Percentiles rank a stretch among this genome's conserved stretches.
These are phyloP conservation scores for Bujurquina vittata DNA, from an alignment of 2,113 vertebrate species.

Conservation along the genomic window DNA sequence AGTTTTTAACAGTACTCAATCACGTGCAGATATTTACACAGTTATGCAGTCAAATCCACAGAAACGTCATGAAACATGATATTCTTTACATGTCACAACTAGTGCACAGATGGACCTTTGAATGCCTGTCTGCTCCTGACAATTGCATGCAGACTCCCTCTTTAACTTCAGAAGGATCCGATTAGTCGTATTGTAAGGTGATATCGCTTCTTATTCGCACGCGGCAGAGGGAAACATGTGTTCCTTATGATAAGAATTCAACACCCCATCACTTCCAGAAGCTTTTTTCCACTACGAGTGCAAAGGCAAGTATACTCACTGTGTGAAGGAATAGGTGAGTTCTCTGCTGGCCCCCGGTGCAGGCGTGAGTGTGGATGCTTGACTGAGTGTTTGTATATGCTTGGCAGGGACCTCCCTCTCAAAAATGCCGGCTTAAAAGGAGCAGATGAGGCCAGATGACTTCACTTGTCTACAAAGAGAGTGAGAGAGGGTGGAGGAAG, in stretches of 20 bases:
- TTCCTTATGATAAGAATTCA: neutral
- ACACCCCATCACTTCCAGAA: neutral
- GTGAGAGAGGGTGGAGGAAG: slow-evolving; percentile 22
- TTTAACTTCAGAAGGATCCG: neutral
- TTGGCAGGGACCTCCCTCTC: slow-evolving; percentile 65
- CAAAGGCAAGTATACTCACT: slow-evolving; percentile 67
- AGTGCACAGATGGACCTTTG: neutral
- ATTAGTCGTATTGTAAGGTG: neutral
- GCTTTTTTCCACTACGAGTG: neutral
- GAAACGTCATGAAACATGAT: neutral
- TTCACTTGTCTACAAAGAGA: slow-evolving; percentile 65
- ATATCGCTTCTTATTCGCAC: neutral
- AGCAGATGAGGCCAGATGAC: slow-evolving; percentile 69
- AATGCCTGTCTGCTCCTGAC: neutral
- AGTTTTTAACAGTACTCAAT: neutral
- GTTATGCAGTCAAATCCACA: neutral
- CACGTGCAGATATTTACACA: neutral
- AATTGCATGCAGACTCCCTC: neutral
- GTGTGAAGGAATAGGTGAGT: slow-evolving; percentile 51
- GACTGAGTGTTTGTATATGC: slow-evolving; percentile 68
- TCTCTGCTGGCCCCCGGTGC: slow-evolving; percentile 53
- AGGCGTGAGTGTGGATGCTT: slow-evolving; percentile 49
- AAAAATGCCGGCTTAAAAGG: slow-evolving; percentile 75
- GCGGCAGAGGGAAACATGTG: neutral
- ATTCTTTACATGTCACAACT: neutral